These are phyloP conservation scores for Galagoides demidoff DNA, from an alignment of 2,797 vertebrate genomes.

Conservation along the genomic window DNA sequence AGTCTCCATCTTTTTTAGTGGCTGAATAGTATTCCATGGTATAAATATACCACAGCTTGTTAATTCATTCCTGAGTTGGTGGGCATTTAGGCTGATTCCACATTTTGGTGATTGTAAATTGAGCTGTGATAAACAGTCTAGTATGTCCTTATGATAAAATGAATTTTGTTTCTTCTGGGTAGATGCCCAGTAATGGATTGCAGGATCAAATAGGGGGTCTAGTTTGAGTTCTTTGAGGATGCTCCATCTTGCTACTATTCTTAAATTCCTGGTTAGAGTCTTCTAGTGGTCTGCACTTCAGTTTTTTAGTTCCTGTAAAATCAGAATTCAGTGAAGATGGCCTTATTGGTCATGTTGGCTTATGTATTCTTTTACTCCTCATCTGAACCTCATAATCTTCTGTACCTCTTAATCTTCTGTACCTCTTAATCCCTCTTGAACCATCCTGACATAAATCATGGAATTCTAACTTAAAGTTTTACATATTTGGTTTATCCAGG, in stretches of 20 bases:
- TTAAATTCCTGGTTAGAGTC: conserved; percentile 12
- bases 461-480: conserved; percentile 17
- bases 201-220: too few species aligned
- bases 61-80: too few species aligned
- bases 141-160: too few species aligned
- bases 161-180: too few species aligned
- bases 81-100: too few species aligned
- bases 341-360: neutral
- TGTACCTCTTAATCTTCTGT: neutral
- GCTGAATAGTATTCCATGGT: too few species aligned
- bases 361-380: neutral
- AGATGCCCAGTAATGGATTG: too few species aligned
- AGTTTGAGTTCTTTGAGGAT: too few species aligned
- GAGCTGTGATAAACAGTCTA: too few species aligned
- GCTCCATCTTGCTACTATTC: neutral
- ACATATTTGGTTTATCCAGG: conserved; percentile 6
- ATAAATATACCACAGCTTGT: too few species aligned
- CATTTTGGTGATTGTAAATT: too few species aligned
- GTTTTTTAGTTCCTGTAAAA: conserved; percentile 2
- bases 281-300: neutral
- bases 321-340: neutral
- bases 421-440: neutral
- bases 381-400: neutral
- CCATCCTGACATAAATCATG: neutral
- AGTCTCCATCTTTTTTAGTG: too few species aligned